Conservation (phyloP, 1,140 invertebrate genomes). For the Drosophila lini region DNA sequence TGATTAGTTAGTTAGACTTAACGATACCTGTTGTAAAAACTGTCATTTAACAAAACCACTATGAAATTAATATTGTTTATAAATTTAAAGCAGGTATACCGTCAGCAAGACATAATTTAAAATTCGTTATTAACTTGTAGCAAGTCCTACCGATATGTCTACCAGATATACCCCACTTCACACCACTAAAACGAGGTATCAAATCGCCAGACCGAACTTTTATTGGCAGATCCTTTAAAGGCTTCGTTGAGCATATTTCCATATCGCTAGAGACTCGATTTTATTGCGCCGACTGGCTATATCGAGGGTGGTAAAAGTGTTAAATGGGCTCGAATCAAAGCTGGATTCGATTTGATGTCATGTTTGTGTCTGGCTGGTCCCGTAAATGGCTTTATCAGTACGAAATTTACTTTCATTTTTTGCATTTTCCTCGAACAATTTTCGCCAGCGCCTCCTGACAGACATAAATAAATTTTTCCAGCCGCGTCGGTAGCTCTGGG, state of each 20-base stretch:
- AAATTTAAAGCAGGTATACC: neutral
- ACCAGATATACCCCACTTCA: neutral
- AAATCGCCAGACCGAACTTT: constrained; percentile 5
- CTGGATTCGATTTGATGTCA: constrained; percentile 64
- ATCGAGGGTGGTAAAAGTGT: constrained; percentile 65
- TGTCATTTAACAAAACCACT: neutral
- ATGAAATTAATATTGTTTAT: neutral
- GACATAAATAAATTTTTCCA: constrained; percentile 61
- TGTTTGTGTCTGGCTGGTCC: constrained; percentile 46
- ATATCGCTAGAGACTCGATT: constrained; percentile 45
- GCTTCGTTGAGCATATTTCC: constrained; percentile 58
- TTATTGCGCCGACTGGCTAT: constrained; percentile 17
- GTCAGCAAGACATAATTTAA: no score
- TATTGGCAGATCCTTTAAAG: constrained; percentile 68
- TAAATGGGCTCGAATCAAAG: constrained; percentile 68
- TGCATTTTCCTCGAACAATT: constrained; percentile 36
- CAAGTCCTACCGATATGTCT: neutral
- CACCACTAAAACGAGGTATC: neutral
- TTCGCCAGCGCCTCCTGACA: constrained; percentile 35
- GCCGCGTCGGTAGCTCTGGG: constrained; percentile 34
- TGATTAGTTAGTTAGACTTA: neutral
- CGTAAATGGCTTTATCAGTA: constrained; percentile 67
- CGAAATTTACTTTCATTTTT: constrained; percentile 63
- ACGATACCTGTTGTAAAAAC: neutral
- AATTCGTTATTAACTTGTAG: neutral